A percentile compares a stretch with the other conserved stretches of the same genome.
Conservation (phyloP, 2,888 invertebrate species). For the Drosophila robusta region DNA sequence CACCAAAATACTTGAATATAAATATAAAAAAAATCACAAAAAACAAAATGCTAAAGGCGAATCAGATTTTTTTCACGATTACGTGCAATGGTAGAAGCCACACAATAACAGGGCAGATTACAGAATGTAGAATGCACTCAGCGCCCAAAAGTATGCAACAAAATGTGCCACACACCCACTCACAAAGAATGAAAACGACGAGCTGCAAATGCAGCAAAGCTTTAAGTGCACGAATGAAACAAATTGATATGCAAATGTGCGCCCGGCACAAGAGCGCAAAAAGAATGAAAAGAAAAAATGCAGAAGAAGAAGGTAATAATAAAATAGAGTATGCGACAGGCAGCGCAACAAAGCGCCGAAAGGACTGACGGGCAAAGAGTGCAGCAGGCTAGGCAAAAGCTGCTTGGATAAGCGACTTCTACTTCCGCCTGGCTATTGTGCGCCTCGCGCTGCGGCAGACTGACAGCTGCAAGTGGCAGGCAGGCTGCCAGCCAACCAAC, state of each 20-base stretch:
- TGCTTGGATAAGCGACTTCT: constrained; percentile 61
- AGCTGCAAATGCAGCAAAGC: constrained; percentile 47
- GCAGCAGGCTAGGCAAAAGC: constrained; percentile 27
- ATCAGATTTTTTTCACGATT: constrained; percentile 24
- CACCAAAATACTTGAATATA: constrained; percentile 55
- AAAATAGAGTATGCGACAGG: constrained; percentile 52
- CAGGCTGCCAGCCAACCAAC: constrained; percentile 4
- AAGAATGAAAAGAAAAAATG: not conserved
- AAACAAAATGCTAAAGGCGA: constrained; percentile 5
- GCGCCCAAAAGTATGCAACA: constrained; percentile 49
- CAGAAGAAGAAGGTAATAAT: constrained; percentile 43
- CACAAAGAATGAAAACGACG: constrained; percentile 10
- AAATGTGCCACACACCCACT: constrained; percentile 24
- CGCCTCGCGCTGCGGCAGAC: constrained; percentile 23
- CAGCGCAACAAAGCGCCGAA: constrained; percentile 28
- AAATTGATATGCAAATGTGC: constrained; percentile 76
- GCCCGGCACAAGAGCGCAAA: constrained; percentile 17
- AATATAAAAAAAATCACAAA: constrained; percentile 8
- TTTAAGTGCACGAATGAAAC: constrained; percentile 71
- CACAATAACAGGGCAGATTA: constrained; percentile 38
- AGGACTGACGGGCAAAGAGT: no score
- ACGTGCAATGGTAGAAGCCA: constrained; percentile 23
- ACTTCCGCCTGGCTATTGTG: constrained; percentile 60
- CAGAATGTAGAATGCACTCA: constrained; percentile 43
- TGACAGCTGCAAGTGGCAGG: constrained; percentile 76